phyloP scores from a whole-genome alignment of 1,140 invertebrate genomes.

The Pristionchus pacificus region DNA sequence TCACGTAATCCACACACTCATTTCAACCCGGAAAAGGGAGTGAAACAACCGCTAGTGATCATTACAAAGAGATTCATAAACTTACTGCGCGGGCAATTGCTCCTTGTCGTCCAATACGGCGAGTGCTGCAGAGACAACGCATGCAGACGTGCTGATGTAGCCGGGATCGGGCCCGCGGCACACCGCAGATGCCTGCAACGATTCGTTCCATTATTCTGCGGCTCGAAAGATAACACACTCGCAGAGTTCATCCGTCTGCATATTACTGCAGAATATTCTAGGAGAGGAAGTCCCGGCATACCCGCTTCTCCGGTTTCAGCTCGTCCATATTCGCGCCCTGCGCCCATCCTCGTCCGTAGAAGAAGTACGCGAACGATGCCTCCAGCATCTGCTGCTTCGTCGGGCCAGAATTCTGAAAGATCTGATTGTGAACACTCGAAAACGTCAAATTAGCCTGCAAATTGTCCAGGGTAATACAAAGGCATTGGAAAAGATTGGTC shows the following conservation, averaged over 20 bases:
- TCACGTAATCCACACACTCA: too few relatives aligned
- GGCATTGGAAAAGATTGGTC: too few relatives aligned
- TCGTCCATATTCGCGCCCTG: slow-evolving; percentile 59
- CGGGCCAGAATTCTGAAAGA: slow-evolving; percentile 37
- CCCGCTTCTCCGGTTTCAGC: background rate
- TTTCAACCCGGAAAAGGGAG: too few relatives aligned
- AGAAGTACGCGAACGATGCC: slow-evolving; percentile 53
- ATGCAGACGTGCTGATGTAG: slow-evolving; percentile 75
- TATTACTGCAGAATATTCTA: too few relatives aligned
- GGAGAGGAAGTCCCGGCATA: background rate
- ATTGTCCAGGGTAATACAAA: too few relatives aligned
- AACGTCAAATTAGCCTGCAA: too few relatives aligned
- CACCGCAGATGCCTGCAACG: slow-evolving; percentile 64
- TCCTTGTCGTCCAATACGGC: slow-evolving; percentile 72
- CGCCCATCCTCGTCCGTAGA: slow-evolving; percentile 72
- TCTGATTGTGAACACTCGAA: too few relatives aligned
- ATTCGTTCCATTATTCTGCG: too few relatives aligned
- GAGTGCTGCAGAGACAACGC: slow-evolving; percentile 70
- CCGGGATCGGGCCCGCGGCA: slow-evolving; percentile 68
- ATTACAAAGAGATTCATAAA: slow-evolving; percentile 3
- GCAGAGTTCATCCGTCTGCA: too few relatives aligned
- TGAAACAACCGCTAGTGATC: too few relatives aligned
- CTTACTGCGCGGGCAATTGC: slow-evolving; percentile 71
- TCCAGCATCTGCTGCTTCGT: slow-evolving; percentile 47
- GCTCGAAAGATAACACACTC: too few relatives aligned